Percentiles rank a stretch among this genome's conserved stretches.
These are phyloP conservation scores for Stenoptilia bipunctidactyla DNA, from an alignment of 2,888 invertebrate genomes.

Conservation along the genomic window DNA sequence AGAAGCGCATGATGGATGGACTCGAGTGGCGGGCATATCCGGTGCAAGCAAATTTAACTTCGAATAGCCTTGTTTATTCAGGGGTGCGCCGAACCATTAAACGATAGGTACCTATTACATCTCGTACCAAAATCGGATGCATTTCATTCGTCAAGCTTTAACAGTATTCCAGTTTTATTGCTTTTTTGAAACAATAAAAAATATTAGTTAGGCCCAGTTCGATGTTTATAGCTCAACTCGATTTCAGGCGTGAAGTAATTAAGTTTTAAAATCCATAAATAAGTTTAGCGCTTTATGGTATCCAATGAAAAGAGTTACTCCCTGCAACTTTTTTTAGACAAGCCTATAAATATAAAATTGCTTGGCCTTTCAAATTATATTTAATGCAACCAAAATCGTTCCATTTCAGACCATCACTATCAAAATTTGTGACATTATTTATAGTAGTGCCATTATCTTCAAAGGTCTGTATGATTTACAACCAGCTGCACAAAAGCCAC, in stretches of 20 bases:
- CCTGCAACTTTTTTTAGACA: slow-evolving; percentile 17
- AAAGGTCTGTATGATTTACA: slow-evolving; percentile 68
- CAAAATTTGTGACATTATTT: slow-evolving; percentile 59
- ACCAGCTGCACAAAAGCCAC: slow-evolving; percentile 55
- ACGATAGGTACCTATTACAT: slow-evolving; percentile 40
- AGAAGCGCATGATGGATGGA: slow-evolving; percentile 48
- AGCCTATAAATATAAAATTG: slow-evolving; percentile 65
- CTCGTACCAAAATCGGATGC: slow-evolving; percentile 57
- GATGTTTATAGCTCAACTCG: slow-evolving; percentile 42
- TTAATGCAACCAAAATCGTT: slow-evolving; percentile 45
- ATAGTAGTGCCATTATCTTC: slow-evolving; percentile 62
- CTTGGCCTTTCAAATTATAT: slow-evolving; percentile 57
- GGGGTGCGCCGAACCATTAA: slow-evolving; percentile 68
- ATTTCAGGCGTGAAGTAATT: slow-evolving; percentile 34
- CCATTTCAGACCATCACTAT: slow-evolving; percentile 42
- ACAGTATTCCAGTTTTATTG: slow-evolving; percentile 61
- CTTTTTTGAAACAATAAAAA: slow-evolving; percentile 63
- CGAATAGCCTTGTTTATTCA: slow-evolving; percentile 63
- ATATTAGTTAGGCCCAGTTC: slow-evolving; percentile 49
- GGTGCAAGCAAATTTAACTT: slow-evolving; percentile 66
- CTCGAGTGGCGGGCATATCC: slow-evolving; percentile 65
- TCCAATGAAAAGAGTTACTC: not conserved
- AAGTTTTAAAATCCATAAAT: not conserved
- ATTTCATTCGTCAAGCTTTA: slow-evolving; percentile 66
- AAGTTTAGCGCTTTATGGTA: too few relatives aligned